Base-by-base conservation (phyloP, 2,797 vertebrate species). In the Triplophysa yarkandensis region DNA sequence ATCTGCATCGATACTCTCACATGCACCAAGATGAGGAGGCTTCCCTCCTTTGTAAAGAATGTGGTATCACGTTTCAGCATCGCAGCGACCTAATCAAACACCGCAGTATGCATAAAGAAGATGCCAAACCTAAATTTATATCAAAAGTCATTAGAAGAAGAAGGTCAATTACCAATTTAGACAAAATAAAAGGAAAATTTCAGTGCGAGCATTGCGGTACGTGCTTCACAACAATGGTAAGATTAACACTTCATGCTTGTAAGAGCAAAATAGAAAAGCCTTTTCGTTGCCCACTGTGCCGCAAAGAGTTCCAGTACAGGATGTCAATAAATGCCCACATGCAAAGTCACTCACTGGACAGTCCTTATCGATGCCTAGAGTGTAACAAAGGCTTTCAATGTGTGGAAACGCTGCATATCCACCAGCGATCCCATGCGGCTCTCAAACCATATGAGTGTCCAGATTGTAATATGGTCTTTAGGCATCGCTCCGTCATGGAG, bases 1-100 rank as follows among this genome's bases (percentile, higher is more conserved):
- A 94, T 80, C 90, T 94, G 3, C 93, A 93, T 80, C 90, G 92
- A 10, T 90, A 93, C 85, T 91, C 90, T 30, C 92, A 93, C n/a
- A 79, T 90, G 5, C 91, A 92, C 16, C 86, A 90, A 75, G 90
- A 92, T 7, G 91, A 92, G 65, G 88, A 91, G 60, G 85, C 86
- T 4, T 90, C 91, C 4, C 91, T 93, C 34, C 90, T 89, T 78
- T 93, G 93, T 68, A 92, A 91, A 81, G 91, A 93, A 68, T 93
- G 92, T 17, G 90, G 90, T 84, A 86, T 92, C 75, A 90, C 89
- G 64, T 94, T 94, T 76, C 87, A 90, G 81, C 92, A 93, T 80
- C 91, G 92, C 71, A 92, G 91, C 85, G 85, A 87, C 84, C 89
- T 94, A 83, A 89, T 93, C 16, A 94, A 93, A 83, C 92, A 94